These are phyloP conservation scores for Vultur gryphus DNA, from an alignment of 2,797 vertebrate species.

Conservation along the genomic window DNA sequence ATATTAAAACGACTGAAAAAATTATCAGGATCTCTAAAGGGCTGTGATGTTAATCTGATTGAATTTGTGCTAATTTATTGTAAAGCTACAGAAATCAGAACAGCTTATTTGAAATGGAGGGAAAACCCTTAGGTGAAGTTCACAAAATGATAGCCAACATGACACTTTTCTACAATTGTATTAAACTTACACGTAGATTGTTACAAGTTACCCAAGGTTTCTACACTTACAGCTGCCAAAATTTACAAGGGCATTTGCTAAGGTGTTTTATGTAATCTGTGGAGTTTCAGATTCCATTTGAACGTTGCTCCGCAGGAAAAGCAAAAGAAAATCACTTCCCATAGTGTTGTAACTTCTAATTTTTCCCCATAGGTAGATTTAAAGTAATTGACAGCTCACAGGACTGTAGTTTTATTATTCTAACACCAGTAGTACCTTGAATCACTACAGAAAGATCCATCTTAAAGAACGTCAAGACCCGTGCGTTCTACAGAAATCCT, in stretches of 20 bases:
- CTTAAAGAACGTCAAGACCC: accelerated
- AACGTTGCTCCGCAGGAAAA: accelerated
- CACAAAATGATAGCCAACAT: neutral
- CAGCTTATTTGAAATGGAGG: accelerated
- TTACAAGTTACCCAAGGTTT: neutral
- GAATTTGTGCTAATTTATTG: neutral
- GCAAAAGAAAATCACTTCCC: neutral
- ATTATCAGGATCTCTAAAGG: neutral
- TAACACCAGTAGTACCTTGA: neutral
- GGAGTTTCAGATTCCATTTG: neutral
- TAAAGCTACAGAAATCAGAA: neutral
- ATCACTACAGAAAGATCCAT: neutral
- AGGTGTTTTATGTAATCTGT: neutral
- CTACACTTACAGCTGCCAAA: neutral
- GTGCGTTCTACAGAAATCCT: neutral
- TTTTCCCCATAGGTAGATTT: neutral
- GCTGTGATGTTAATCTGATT: no score
- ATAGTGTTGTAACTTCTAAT: neutral
- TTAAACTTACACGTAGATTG: neutral
- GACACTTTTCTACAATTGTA: neutral
- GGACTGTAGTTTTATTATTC: neutral
- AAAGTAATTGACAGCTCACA: neutral
- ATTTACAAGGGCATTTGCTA: neutral
- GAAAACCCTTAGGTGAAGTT: neutral
- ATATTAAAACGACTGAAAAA: neutral